Evolutionary conservation across 2,797 vertebrate species (phyloP).

Genomic region (Chloroceryle amazona): DNA sequence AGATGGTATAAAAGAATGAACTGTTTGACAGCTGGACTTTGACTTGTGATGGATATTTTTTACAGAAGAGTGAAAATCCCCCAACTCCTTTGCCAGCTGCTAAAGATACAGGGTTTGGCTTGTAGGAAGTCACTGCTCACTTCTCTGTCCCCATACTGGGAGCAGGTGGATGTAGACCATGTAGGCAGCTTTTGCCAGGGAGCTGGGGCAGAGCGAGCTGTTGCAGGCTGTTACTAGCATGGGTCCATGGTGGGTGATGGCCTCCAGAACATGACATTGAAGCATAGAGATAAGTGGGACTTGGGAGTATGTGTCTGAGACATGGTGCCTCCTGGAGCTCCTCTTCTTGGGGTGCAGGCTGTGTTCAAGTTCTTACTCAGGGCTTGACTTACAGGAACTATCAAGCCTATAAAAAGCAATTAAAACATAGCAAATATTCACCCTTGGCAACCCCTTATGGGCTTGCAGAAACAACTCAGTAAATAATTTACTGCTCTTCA

Average conservation of each 20-base stretch:
- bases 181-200: background rate
- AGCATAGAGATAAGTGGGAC: fast-evolving
- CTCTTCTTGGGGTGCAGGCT: background rate
- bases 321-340: background rate
- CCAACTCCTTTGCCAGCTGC: background rate
- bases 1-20: slow-evolving; percentile 50
- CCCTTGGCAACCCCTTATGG: background rate
- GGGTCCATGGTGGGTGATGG: fast-evolving
- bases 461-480: background rate
- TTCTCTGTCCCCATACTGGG: background rate
- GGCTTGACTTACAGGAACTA: background rate
- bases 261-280: fast-evolving
- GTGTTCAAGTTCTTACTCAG: background rate
- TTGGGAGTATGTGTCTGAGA: fast-evolving
- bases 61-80: background rate
- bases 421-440: background rate
- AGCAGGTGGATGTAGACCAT: fast-evolving
- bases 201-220: fast-evolving
- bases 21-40: slow-evolving; percentile 55
- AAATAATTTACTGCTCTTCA: background rate
- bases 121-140: background rate
- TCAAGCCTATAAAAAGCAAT: background rate
- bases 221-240: background rate
- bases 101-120: fast-evolving
- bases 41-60: slow-evolving; percentile 30